A percentile compares a stretch with the other conserved stretches of the same genome.
Evolutionary conservation across 2,113 vertebrate species (phyloP).

Genomic region (Cavia porcellus): DNA sequence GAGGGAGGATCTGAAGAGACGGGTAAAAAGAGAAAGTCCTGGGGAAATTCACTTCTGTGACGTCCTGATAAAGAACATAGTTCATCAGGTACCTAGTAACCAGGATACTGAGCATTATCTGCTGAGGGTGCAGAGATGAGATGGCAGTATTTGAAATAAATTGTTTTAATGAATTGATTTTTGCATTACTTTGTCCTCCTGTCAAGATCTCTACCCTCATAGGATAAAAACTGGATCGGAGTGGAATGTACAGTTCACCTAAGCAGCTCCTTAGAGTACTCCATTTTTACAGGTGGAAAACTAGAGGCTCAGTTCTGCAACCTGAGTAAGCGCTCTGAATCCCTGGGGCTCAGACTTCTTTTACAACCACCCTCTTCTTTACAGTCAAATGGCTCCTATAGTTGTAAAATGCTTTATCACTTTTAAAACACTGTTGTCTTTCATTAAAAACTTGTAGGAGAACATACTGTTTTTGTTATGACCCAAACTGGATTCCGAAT

Average conservation of each 20-base stretch:
- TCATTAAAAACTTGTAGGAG: neutral
- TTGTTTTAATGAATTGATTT: neutral
- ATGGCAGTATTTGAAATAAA: neutral
- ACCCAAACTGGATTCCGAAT: conserved; percentile 32
- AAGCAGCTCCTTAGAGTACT: neutral
- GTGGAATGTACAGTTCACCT: neutral
- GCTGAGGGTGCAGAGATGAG: neutral
- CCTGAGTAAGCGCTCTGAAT: neutral
- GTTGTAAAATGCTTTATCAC: conserved; percentile 33
- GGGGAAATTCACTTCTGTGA: neutral
- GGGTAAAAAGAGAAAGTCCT: neutral
- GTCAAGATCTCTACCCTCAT: neutral
- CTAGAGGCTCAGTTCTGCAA: neutral
- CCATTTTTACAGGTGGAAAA: conserved; percentile 29
- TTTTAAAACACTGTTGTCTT: conserved; percentile 46
- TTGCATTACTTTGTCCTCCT: neutral
- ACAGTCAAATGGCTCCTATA: neutral
- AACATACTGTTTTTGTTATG: conserved; percentile 33
- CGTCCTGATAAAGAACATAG: neutral
- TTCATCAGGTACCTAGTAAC: neutral
- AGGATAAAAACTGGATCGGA: conserved; percentile 37
- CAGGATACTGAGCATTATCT: neutral
- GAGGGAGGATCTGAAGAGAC: neutral
- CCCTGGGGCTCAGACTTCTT: neutral
- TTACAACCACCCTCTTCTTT: neutral